Base-by-base conservation (phyloP, 2,113 vertebrate species). In the Labeo rohita region DNA sequence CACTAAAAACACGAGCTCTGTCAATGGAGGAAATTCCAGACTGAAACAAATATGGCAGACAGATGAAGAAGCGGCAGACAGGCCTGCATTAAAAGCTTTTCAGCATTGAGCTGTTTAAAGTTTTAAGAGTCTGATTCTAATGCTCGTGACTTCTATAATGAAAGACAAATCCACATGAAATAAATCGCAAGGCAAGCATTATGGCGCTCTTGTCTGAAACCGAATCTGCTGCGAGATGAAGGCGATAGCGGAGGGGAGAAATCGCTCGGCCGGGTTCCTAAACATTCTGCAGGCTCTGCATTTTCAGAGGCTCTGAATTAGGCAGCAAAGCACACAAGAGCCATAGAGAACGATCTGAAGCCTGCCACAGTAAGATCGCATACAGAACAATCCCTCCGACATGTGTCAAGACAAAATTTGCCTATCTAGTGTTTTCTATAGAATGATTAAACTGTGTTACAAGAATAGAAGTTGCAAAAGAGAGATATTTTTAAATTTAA, bases 21-120 rank as follows among this genome's bases (percentile, higher is more conserved):
- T 89, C 83, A 89, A 88, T 87, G 80, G 47, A 86, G 83, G 85
- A 81, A 87, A 91, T 90, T 85, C 89, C 86, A 85, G 86, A 89
- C 70, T 59, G 54, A 85, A 86, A 50, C 36, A 89, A 90, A 92
- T 90, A 89, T 70, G 83, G 88, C 86, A 87, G 89, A 89, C 91
- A 91, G 88, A 88, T 66, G 83, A 72, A 85, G 61, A 43, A 82
- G 66, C 45, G 9, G 61, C 45, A 66, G 63, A 70, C 47, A 54
- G 18, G 13, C 45, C 49, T 21, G 18, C 72, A 78, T 79, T 54
- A 59, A 47, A 80, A 54, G 28, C 39, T 74, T 65, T 43, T 56
- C 23, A 8, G 45, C 21, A 86, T 52, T 72, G 85, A 84, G 80
- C 6, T 76, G 43, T 83, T 79, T 61, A 52, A 39, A 21, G 21